Evolutionary conservation across 2,888 invertebrate genomes (phyloP), one percentile per base, ranked within the genome.

Genomic region (Aspidapion aeneum): DNA sequence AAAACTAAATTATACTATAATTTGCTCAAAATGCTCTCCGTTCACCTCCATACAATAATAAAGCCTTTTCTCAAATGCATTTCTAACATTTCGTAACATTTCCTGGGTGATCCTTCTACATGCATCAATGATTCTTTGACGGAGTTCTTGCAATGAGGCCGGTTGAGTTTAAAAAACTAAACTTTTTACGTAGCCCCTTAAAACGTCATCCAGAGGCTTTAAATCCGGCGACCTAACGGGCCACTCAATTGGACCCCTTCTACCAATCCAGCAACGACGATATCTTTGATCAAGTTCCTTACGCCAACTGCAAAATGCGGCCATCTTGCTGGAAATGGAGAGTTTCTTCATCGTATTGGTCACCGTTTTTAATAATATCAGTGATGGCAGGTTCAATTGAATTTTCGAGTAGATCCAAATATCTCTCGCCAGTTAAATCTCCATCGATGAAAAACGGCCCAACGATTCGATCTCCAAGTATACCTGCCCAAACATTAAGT

Each of bases 141-240:
- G 52, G 7, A 52, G 52, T 52, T 52, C 52, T 52, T 52, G 7
- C 52, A 52, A 5, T n/a, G 48, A 58, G 22, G 56, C 56, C 17
- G 21, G 7, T 22, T 2, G 21, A 9, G 21, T 5, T 2, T 54
- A 20, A n/a, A 20, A 56, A 56, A 56, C 21, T 21, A 56, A 22
- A 16, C 21, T 21, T 21, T 56, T 56, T 21, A 20, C 22, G 20
- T 56, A 56, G 9, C 56, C 1, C 35, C 35, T 7, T 35, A 35
- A 35, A 35, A 35, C 3, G 35, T 12, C 3, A 35, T 35, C 12
- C 12, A 35, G 12, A 35, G 35, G 35, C 3, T 35, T 35, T 12
- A 18, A 20, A 48, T 59, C 50, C 16, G 51, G 12, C 35, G 35
- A 35, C 35, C 35, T 35, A 35, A 12, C 35, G 12, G 35, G 35